Evolutionary conservation across 2,888 invertebrate genomes (phyloP).

Genomic region (Bhutanitis thaidina): DNA sequence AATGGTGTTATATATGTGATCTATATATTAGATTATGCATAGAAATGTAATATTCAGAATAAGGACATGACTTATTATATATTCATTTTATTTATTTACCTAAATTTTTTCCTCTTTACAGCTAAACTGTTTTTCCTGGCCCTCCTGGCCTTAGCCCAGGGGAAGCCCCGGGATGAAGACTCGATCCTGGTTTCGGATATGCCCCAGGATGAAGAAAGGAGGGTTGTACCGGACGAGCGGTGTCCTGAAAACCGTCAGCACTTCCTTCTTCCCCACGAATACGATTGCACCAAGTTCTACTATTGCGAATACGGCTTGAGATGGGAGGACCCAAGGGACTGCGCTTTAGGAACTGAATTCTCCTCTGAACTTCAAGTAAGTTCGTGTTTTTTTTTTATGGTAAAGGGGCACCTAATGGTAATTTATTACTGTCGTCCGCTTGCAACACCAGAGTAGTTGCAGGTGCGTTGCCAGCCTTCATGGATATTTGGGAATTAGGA

Average conservation of each 20-base stretch:
- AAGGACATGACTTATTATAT: neutral
- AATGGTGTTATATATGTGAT: no score
- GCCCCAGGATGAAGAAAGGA: conserved; percentile 2
- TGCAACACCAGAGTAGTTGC: no score
- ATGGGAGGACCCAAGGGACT: conserved; percentile 31
- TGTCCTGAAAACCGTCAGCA: conserved; percentile 41
- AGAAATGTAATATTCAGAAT: no score
- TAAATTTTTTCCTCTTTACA: neutral
- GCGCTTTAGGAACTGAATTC: conserved; percentile 47
- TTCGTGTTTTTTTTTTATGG: conserved; percentile 23
- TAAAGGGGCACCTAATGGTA: no score
- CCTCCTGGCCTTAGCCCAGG: conserved; percentile 7
- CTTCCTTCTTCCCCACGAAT: conserved; percentile 49
- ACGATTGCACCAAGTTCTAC: conserved; percentile 57
- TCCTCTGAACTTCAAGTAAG: conserved; percentile 40
- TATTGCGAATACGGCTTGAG: conserved; percentile 52
- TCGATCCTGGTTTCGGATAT: neutral
- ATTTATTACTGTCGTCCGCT: no score
- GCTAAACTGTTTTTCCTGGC: conserved; percentile 7
- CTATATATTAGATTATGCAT: no score
- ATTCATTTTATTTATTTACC: neutral
- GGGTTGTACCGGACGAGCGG: conserved; percentile 41
- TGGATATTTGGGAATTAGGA: no score
- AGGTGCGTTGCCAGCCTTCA: no score
- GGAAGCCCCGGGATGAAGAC: conserved; percentile 7